A percentile compares a stretch with the other conserved stretches of the same genome.
Conservation (phyloP, 2,888 invertebrate genomes). For the Melieria omissa region DNA sequence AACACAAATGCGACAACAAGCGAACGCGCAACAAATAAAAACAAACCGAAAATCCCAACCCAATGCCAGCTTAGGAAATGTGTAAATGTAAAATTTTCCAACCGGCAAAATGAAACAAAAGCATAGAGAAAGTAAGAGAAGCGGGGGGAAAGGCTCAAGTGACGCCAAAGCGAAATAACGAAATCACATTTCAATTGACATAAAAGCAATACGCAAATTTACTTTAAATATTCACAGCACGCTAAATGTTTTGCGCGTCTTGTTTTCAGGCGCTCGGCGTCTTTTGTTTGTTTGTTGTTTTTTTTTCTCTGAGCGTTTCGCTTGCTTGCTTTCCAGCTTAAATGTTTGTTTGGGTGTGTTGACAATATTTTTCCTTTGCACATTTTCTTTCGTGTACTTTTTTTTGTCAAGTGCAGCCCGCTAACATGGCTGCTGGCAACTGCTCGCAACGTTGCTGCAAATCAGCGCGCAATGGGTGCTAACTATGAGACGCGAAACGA, state of each 20-base stretch:
- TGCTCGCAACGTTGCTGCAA: no score
- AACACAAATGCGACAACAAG: not conserved
- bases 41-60: constrained; percentile 3
- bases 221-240: constrained; percentile 6
- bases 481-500: no score
- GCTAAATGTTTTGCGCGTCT: not conserved
- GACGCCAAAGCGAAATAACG: constrained; percentile 1
- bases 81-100: no score
- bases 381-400: not conserved
- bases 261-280: not conserved
- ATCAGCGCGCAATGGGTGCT: no score
- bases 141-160: not conserved
- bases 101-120: not conserved
- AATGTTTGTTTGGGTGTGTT: no score
- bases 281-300: no score
- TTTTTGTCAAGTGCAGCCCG: not conserved
- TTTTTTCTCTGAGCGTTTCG: no score
- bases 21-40: not conserved
- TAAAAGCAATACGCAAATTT: constrained; percentile 22
- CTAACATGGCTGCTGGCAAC: no score
- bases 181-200: constrained; percentile 13
- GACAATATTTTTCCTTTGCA: not conserved
- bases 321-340: no score
- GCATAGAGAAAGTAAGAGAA: not conserved
- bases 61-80: not conserved